phyloP scores from a whole-genome alignment of 1,140 invertebrate genomes.

The Pantala flavescens region DNA sequence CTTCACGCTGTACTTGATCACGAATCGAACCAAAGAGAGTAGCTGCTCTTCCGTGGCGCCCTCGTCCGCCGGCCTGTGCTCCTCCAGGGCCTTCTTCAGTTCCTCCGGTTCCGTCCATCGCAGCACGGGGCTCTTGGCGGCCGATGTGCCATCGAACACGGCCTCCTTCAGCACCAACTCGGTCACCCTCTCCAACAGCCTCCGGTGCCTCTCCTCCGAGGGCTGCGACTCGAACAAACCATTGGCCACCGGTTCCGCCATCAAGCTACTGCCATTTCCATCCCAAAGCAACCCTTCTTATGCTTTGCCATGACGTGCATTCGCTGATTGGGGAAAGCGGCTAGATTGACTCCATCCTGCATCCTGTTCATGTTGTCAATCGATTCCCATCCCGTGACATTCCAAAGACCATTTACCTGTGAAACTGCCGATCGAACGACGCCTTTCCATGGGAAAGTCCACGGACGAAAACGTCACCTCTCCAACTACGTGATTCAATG shows the following conservation, averaged over 20 bases:
- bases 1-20: conserved; percentile 40
- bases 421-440: no score
- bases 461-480: no score
- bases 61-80: conserved; percentile 23
- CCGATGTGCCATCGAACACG: conserved; percentile 30
- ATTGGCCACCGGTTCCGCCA: not conserved
- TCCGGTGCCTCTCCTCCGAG: conserved; percentile 29
- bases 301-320: no score
- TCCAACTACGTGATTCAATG: no score
- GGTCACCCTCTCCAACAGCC: conserved; percentile 31
- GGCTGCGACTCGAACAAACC: conserved; percentile 25
- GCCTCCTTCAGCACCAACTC: conserved; percentile 31
- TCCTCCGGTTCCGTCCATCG: conserved; percentile 32
- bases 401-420: no score
- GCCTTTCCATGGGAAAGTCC: no score
- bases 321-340: no score
- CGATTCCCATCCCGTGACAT: not conserved
- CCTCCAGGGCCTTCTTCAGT: conserved; percentile 31
- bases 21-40: conserved; percentile 31
- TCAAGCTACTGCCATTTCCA: not conserved
- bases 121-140: conserved; percentile 30
- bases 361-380: not conserved
- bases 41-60: conserved; percentile 33
- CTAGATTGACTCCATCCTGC: not conserved
- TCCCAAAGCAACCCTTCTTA: no score